A percentile compares a stretch with the other conserved stretches of the same genome.
Conservation (phyloP, 2,113 vertebrate genomes). For the Sterrhoptilus dennistouni region DNA sequence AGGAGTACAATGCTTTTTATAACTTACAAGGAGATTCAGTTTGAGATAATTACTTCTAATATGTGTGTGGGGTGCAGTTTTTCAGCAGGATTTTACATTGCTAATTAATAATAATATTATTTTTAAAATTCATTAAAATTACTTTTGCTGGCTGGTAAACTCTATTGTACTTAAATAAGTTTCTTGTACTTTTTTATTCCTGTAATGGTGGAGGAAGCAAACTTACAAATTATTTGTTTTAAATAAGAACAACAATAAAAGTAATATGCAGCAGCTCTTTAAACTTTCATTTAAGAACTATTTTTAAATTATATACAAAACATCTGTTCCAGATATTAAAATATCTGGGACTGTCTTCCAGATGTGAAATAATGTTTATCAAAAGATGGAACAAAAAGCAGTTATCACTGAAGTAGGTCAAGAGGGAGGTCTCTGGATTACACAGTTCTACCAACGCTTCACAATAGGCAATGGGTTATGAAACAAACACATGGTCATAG, state of each 20-base stretch:
- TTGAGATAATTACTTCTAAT: neutral
- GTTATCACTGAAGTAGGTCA: constrained; percentile 50
- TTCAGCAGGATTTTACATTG: neutral
- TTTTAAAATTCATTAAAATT: neutral
- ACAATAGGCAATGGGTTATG: neutral
- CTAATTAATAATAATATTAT: neutral
- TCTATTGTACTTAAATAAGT: neutral
- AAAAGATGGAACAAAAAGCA: constrained; percentile 37
- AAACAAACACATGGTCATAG: neutral
- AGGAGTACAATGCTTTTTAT: neutral
- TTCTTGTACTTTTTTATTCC: neutral
- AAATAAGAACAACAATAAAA: constrained; percentile 12
- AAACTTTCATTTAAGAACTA: constrained; percentile 54
- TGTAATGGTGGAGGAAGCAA: neutral
- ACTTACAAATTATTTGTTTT: neutral
- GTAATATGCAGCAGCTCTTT: constrained; percentile 1
- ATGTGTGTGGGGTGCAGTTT: neutral
- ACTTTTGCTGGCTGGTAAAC: neutral
- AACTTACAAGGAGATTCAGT: neutral
- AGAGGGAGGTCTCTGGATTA: constrained; percentile 7
- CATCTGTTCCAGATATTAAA: constrained; percentile 49
- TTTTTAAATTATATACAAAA: constrained; percentile 42
- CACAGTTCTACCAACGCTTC: neutral
- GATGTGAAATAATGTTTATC: constrained; percentile 61
- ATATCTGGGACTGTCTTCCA: constrained; percentile 45